These are phyloP conservation scores for Patella caerulea DNA, from an alignment of 2,888 invertebrate genomes.

Conservation along the genomic window DNA sequence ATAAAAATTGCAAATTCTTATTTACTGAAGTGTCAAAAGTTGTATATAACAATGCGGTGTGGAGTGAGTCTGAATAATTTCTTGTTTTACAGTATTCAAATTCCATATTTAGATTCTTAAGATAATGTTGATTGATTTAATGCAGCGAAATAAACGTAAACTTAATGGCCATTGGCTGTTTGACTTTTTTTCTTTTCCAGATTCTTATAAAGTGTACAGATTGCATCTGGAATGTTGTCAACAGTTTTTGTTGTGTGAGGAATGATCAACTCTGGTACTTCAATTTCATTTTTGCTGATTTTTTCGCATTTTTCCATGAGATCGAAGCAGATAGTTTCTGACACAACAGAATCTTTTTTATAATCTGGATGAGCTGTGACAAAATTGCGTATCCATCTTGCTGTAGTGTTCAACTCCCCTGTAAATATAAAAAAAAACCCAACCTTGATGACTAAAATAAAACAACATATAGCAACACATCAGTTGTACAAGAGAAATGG, in stretches of 20 bases:
- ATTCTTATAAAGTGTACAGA: constrained; percentile 22
- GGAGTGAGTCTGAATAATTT: too few relatives aligned
- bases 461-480: too few relatives aligned
- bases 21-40: too few relatives aligned
- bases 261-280: constrained; percentile 55
- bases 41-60: too few relatives aligned
- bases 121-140: too few relatives aligned
- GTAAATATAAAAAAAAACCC: constrained; percentile 28
- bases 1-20: too few relatives aligned
- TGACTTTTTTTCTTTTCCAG: not conserved
- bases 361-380: constrained; percentile 90
- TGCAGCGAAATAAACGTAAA: not conserved
- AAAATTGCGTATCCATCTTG: constrained; percentile 93
- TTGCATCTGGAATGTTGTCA: constrained; percentile 60
- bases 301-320: constrained; percentile 52
- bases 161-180: not conserved
- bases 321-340: constrained; percentile 75
- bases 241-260: constrained; percentile 53
- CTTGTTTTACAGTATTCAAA: too few relatives aligned
- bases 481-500: too few relatives aligned
- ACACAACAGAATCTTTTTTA: constrained; percentile 90
- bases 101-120: too few relatives aligned
- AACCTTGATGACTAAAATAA: too few relatives aligned
- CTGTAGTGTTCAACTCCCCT: constrained; percentile 93
- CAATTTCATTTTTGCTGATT: constrained; percentile 44